Conservation (phyloP, 2,797 vertebrate genomes). For the Megaceryle alcyon region DNA sequence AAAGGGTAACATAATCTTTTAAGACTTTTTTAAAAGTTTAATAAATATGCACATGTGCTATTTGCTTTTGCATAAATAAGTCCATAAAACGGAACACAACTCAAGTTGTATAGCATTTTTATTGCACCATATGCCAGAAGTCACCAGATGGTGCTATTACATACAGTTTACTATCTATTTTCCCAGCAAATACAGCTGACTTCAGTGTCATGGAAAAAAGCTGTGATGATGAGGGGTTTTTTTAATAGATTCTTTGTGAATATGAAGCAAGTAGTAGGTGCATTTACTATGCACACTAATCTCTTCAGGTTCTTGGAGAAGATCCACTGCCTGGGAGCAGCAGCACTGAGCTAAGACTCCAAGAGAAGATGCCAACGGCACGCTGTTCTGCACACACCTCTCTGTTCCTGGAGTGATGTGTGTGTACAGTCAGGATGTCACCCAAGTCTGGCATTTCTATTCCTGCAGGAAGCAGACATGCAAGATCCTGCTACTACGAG, state of each 20-base stretch:
- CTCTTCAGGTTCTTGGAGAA: background rate
- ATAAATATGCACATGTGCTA: background rate
- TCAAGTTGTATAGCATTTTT: background rate
- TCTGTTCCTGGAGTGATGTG: background rate
- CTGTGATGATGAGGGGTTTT: background rate
- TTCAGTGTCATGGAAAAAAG: accelerated
- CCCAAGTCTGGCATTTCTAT: background rate
- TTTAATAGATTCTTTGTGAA: background rate
- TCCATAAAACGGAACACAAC: background rate
- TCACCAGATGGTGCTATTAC: slow-evolving; percentile 61
- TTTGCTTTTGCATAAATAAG: background rate
- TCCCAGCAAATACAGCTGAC: background rate
- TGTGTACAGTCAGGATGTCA: background rate
- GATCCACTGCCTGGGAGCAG: background rate
- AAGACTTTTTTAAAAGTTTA: background rate
- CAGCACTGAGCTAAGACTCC: background rate
- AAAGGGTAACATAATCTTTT: background rate
- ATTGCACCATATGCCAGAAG: background rate
- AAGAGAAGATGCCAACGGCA: background rate
- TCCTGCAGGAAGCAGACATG: background rate
- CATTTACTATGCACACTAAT: background rate
- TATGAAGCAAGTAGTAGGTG: background rate
- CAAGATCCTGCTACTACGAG: background rate
- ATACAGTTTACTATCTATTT: background rate
- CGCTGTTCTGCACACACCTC: background rate